Evolutionary conservation across 2,888 invertebrate genomes (phyloP), one percentile per base, ranked within the genome.

Genomic region (Brachyptera risi): DNA sequence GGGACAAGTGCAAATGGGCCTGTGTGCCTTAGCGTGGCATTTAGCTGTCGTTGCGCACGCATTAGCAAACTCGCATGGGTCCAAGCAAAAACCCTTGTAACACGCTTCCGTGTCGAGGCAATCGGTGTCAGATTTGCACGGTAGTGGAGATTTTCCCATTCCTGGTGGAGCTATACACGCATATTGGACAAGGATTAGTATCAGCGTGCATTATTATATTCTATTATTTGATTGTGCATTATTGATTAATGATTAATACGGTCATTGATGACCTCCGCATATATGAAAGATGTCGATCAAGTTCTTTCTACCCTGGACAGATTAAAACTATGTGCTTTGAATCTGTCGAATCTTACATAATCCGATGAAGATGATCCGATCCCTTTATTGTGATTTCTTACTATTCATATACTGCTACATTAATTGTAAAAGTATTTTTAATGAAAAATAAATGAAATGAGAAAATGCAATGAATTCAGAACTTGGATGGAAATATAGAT

Each of bases 1-100:
- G 31, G 89, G 88, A 76, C 83, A 91, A 84, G 75, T 88, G 66
- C 75, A 75, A 40, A 73, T 66, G 7, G 72, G 71, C 50, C 69
- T 67, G 62, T 75, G 75, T 26, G 72, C 69, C 51, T 69, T 67
- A n/a, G 72, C 71, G 19, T 68, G 69, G 65, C 75, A 74, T 50
- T 71, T 69, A 42, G 76, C 74, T 21, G 71, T 71, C 15, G 71
- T 65, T 17, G 74, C 76, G 65, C 76, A 76, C 26, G 71, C 69
- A 58, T 69, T 70, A 50, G 71, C 69, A 68, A 68, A 68, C 37
- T 71, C 70, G 65, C 88, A 88, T 70, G 85, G 87, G 74, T 81
- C 82, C 76, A 86, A 80, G 71, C 68, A 67, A 71, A 73, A 61
- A 40, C 65, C 64, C 23, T 73, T 73, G 61, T 74, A 69, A 62